These are phyloP conservation scores for Cabera pusaria DNA, from an alignment of 2,888 invertebrate genomes.

Conservation along the genomic window DNA sequence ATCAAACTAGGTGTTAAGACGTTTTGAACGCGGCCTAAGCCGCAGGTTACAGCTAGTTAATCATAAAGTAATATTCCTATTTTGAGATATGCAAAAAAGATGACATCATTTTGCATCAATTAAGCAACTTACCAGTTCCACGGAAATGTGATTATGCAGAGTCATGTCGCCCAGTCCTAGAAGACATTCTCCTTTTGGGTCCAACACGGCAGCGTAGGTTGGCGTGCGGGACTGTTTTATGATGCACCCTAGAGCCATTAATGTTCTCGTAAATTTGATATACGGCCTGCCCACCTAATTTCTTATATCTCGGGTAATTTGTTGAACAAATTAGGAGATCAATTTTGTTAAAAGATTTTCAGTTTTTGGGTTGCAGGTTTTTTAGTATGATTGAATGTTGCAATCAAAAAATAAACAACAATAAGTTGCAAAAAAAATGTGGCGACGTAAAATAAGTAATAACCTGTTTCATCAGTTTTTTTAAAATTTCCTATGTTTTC, in stretches of 20 bases:
- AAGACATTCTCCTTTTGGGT: constrained; percentile 89
- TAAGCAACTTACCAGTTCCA: constrained; percentile 85
- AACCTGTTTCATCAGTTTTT: too few relatives aligned
- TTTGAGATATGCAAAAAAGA: too few relatives aligned
- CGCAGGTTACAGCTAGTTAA: too few relatives aligned
- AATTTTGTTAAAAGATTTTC: constrained; percentile 15
- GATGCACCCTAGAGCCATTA: constrained; percentile 52
- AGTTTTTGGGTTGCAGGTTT: constrained; percentile 9
- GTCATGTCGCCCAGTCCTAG: constrained; percentile 94
- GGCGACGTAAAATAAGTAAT: too few relatives aligned
- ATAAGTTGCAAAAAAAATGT: too few relatives aligned
- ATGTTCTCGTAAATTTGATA: constrained; percentile 17
- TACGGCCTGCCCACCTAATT: constrained; percentile 17
- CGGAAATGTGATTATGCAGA: constrained; percentile 87
- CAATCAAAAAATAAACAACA: too few relatives aligned
- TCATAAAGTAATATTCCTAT: too few relatives aligned
- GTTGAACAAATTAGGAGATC: constrained; percentile 12
- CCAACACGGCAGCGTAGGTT: constrained; percentile 90
- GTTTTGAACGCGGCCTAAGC: too few relatives aligned
- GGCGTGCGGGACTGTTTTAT: constrained; percentile 82
- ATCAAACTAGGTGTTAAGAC: too few relatives aligned
- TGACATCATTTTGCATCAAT: too few relatives aligned
- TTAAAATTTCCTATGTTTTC: too few relatives aligned
- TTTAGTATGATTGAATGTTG: constrained; percentile 3
- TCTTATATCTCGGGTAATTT: constrained; percentile 8